These are phyloP conservation scores for Drosophila maculinotata DNA, from an alignment of 2,888 invertebrate genomes.

Conservation along the genomic window DNA sequence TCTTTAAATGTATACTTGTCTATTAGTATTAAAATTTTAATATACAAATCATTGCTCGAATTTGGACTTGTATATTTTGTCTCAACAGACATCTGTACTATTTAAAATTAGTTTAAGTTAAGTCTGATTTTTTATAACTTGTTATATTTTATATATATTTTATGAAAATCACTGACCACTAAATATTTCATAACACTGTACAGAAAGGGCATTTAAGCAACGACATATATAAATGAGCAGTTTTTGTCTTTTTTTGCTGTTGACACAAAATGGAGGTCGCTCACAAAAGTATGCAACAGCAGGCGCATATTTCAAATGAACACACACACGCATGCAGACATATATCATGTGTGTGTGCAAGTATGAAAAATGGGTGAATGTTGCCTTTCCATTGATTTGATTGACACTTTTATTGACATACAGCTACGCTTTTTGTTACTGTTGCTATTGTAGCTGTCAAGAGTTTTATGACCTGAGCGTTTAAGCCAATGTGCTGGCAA, in stretches of 20 bases:
- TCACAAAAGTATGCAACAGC: slow-evolving; percentile 62
- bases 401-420: slow-evolving; percentile 80
- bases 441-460: slow-evolving; percentile 34
- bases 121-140: no score
- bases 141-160: no score
- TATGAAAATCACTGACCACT: no score
- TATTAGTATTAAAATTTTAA: no score
- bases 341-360: slow-evolving; percentile 9
- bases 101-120: no score
- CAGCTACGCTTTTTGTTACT: slow-evolving; percentile 43
- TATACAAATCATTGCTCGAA: no score
- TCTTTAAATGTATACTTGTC: no score
- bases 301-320: slow-evolving; percentile 44
- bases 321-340: slow-evolving; percentile 6
- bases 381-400: slow-evolving; percentile 73
- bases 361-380: slow-evolving; percentile 65
- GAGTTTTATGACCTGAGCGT: slow-evolving; percentile 72
- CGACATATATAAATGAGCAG: neutral
- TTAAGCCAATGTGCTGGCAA: slow-evolving; percentile 59
- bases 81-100: no score
- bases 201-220: slow-evolving; percentile 7
- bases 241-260: neutral
- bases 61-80: no score
- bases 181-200: no score
- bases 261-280: slow-evolving; percentile 28